Evolutionary conservation across 2,113 vertebrate genomes (phyloP), one percentile per base, ranked within the genome.

Genomic region (Labrus mixtus): DNA sequence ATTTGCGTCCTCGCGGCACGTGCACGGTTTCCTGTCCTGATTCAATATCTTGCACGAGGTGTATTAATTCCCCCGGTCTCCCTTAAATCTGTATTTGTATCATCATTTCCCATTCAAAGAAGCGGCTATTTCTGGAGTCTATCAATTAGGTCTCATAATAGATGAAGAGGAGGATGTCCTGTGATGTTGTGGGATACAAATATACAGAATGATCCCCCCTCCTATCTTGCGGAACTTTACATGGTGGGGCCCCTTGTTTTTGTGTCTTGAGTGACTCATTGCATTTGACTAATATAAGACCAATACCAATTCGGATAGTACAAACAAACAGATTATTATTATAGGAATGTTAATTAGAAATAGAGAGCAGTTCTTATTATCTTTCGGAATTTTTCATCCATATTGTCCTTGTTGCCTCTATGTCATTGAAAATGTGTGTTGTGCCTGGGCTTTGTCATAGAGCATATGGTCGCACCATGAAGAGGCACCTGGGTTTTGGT

Each of bases 101-200:
- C 41, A 85, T 81, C 76, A 76, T 85, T 86, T 87, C 70, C 83
- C 86, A 83, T 84, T 87, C 87, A 83, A 54, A 39, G 66, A 69
- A 20, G 50, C 39, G 5, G 71, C 73, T 90, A 83, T 90, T 88
- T 89, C 69, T 68, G 76, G 83, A 83, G 69, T 63, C 82, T 82
- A 84, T 92, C 91, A 91, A 88, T 90, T 81, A 83, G 73, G 75
- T 75, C 70, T 82, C 73, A 67, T 70, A 48, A 80, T 69, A 76
- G 69, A 88, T 80, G 48, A 67, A 82, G 55, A 58, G 51, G 82
- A 75, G 39, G 46, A 56, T 75, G 65, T 57, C 55, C 48, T 51
- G 53, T 48, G 78, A 58, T 53, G 61, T 11, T 76, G 59, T 37
- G 48, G 29, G 20, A 43, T 45, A 3, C 37, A 48, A 48, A 33